Evolutionary conservation across 1,140 invertebrate species (phyloP).

Genomic region (Latrodectus geometricus): DNA sequence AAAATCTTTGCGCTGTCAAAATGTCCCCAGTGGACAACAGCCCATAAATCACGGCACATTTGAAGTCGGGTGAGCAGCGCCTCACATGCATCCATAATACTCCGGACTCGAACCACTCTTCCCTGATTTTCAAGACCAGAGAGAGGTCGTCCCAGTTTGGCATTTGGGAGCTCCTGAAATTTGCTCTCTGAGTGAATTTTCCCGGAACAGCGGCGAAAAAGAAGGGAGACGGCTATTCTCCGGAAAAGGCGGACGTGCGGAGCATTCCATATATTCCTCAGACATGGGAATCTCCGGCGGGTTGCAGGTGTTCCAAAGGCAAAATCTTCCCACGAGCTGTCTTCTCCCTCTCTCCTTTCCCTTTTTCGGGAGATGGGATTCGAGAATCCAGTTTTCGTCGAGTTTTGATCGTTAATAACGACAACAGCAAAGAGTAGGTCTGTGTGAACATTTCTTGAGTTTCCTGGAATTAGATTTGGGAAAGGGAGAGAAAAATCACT

Average conservation of each 20-base stretch:
- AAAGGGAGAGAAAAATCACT: neutral
- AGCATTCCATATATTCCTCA: neutral
- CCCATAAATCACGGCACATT: neutral
- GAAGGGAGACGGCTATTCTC: neutral
- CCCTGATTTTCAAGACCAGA: neutral
- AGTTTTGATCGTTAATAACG: conserved; percentile 1
- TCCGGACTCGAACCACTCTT: neutral
- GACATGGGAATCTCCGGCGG: neutral
- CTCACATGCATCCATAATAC: neutral
- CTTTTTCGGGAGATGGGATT: neutral
- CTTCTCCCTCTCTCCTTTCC: neutral
- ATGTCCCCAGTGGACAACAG: neutral
- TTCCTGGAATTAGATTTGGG: neutral
- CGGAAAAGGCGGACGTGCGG: neutral
- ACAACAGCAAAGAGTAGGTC: neutral
- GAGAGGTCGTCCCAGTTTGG: neutral
- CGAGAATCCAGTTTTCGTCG: neutral
- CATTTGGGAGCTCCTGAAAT: neutral
- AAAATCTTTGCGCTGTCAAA: neutral
- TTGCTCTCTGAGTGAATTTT: neutral
- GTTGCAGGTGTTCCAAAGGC: neutral
- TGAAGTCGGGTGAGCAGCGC: neutral
- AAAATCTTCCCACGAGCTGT: neutral
- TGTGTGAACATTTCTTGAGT: neutral
- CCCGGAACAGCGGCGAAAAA: neutral